Base-by-base conservation (phyloP, 2,113 vertebrate species). In the Cavia aperea region DNA sequence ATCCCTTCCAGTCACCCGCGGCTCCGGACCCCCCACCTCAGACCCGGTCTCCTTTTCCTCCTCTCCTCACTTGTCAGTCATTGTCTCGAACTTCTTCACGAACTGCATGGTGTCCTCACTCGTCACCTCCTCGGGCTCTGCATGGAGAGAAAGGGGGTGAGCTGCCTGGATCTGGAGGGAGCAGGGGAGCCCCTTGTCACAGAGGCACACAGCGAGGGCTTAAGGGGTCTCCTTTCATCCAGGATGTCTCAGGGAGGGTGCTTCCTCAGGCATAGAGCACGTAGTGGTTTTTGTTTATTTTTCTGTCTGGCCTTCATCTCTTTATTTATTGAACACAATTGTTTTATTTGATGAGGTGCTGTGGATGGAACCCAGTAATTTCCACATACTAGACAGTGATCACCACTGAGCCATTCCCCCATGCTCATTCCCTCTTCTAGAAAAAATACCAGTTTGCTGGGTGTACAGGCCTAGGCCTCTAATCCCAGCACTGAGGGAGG, bases 41-140 rank as follows among this genome's bases (percentile, higher is more conserved):
- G 36, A 66, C 83, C 36, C 2, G 5, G 7, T 12, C 33, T 9
- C 86, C 29, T 56, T 13, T 36, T 81, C 70, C n/a, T 46, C 0
- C 0, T 36, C 90, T 88, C 86, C 96, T 96, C 86, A 96, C 96
- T 63, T 93, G 9, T 93, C 31, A 2, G 95, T 95, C 93, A 96
- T 46, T 77, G 24, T 12, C 60, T 94, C 93, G 10, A 94, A 95
- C 13, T 95, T 96, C 4, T 92, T 96, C 81, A 96, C 65, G 51
- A 93, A 24, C 49, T 85, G 46, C 36, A n/a, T 8, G 1, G 70
- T 31, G 1, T 7, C 4, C 2, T 89, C 81, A 21, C 66, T 88
- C n/a, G 77, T 0, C 18, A 6, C 7, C 11, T 88, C 90, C 7
- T 88, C 56, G 0, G 51, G 11, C 6, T 96, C 96, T 97, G 89